Conservation (phyloP, 2,797 vertebrate genomes). For the Okamejei kenojei region DNA sequence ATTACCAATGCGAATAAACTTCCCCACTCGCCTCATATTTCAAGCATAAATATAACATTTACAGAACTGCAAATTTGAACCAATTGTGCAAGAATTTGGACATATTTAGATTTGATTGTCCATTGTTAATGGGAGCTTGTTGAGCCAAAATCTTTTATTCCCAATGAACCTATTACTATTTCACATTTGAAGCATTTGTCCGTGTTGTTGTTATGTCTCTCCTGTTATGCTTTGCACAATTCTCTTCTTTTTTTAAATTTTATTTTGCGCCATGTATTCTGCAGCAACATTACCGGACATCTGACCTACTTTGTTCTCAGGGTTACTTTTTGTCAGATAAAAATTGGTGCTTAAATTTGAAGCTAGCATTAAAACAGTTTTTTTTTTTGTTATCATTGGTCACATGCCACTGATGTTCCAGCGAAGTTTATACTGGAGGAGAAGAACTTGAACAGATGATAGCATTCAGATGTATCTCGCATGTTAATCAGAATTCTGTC, state of each 20-base stretch:
- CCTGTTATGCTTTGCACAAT: not conserved
- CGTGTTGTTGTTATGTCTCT: not conserved
- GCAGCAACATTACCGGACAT: not conserved
- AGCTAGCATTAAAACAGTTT: not conserved
- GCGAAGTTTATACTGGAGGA: not conserved
- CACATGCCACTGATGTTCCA: not conserved
- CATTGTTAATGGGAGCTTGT: not conserved
- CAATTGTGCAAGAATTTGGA: not conserved
- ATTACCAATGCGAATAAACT: not conserved
- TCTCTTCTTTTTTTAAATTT: too few species aligned
- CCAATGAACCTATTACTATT: not conserved
- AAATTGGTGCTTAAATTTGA: not conserved
- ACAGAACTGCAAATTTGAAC: not conserved
- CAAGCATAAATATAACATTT: not conserved
- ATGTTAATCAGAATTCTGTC: constrained; percentile 14
- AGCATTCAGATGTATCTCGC: constrained; percentile 31
- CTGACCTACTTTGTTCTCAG: not conserved
- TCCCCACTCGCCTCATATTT: not conserved
- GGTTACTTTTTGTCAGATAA: not conserved
- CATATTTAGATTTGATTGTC: not conserved
- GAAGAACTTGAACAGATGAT: constrained; percentile 11
- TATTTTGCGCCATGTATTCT: not conserved
- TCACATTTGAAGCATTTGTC: not conserved
- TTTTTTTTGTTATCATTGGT: constrained; percentile 12
- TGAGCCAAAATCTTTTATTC: not conserved